Evolutionary conservation across 2,113 vertebrate species (phyloP), one percentile per base, ranked within the genome.

Genomic region (Edolisoma coerulescens): DNA sequence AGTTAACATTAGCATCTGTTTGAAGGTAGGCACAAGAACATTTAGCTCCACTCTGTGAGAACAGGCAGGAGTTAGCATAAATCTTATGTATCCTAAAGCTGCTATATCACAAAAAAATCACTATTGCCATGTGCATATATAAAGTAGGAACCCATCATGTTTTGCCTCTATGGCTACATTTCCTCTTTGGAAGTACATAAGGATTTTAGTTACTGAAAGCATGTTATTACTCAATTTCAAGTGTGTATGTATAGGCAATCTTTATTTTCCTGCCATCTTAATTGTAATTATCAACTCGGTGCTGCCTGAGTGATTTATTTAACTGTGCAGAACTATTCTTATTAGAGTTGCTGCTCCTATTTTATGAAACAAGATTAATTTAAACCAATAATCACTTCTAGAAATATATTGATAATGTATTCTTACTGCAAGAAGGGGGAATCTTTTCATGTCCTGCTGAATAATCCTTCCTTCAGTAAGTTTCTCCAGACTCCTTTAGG

Each of bases 1-100:
- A 97, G 77, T 96, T 93, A 95, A 93, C 79, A 92, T 89, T 95
- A 96, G 89, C 93, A 93, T 94, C 59, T 86, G 27, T 74, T 90
- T 84, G 41, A 94, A 77, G 37, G 83, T 32, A 96, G 74, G 75
- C 50, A 79, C 53, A 74, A 75, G 67, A 93, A 59, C 50, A 49
- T 93, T 97, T 91, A 87, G 52, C 56, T 37, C 64, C 50, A 3
- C 42, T 87, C 28, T 2, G 1, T 68, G 68, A 95, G 81, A 92
- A 44, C 44, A 82, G 33, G 39, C 32, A 63, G 18, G 33, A 50
- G 24, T 67, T 67, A 6, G 33, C 49, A 60, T 93, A 75, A 73
- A 90, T 89, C 75, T 80, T 54, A 60, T 1, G 2, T 61, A 88
- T 85, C 59, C 63, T 73, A 77, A 93, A 93, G 80, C 60, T 79